Evolutionary conservation across 2,888 invertebrate species (phyloP).

Genomic region (Caenorhabditis becei): DNA sequence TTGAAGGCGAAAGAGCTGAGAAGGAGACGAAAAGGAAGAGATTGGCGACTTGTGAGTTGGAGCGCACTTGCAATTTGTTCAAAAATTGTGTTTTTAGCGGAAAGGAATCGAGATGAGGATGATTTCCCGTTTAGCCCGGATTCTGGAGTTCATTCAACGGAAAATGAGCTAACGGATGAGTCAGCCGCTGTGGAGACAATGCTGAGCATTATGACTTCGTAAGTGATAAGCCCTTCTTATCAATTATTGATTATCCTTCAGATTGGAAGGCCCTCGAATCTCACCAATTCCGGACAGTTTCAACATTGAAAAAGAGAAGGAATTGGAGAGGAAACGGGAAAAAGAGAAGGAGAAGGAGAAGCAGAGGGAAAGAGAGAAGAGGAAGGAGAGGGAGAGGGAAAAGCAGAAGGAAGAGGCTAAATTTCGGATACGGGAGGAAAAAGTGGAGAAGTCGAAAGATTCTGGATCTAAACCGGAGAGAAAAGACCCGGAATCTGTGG

Average conservation of each 20-base stretch:
- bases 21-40: no score
- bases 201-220: slow-evolving; percentile 53
- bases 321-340: not conserved
- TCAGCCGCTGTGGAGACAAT: slow-evolving; percentile 48
- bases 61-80: not conserved
- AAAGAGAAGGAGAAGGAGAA: not conserved
- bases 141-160: slow-evolving; percentile 66
- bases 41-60: no score
- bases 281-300: slow-evolving; percentile 36
- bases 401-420: not conserved
- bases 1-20: not conserved
- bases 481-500: no score
- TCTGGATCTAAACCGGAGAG: no score
- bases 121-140: slow-evolving; percentile 47
- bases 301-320: not conserved
- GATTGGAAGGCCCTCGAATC: slow-evolving; percentile 34
- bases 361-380: no score
- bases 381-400: not conserved
- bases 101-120: not conserved
- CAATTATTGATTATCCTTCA: no score
- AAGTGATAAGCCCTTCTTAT: not conserved
- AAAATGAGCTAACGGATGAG: slow-evolving; percentile 60
- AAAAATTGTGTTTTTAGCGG: not conserved
- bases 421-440: no score
- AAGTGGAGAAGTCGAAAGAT: slow-evolving; percentile 9